Evolutionary conservation across 2,888 invertebrate species (phyloP).

Genomic region (Thyatira batis): DNA sequence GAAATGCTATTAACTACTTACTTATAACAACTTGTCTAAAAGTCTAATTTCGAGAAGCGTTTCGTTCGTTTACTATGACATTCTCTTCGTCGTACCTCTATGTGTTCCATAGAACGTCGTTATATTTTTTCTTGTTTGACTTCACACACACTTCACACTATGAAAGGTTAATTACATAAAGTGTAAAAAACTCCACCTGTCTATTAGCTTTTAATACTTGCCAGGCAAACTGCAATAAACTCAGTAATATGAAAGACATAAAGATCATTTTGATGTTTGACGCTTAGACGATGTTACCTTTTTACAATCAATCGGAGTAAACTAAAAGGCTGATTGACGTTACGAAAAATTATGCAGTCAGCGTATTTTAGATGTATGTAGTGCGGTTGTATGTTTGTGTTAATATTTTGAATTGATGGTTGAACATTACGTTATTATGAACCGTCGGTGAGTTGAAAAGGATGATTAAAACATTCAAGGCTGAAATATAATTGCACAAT

Average conservation of each 20-base stretch:
- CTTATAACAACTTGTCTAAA: neutral
- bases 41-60: neutral
- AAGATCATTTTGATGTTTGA: neutral
- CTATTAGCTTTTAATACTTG: slow-evolving; percentile 29
- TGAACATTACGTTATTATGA: neutral
- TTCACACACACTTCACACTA: slow-evolving; percentile 29
- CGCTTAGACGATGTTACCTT: neutral
- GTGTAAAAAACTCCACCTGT: slow-evolving; percentile 41
- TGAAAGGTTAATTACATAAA: slow-evolving; percentile 41
- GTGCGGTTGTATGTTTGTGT: neutral
- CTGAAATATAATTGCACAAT: neutral
- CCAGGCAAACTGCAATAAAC: slow-evolving; percentile 16
- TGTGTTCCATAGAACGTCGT: slow-evolving; percentile 16
- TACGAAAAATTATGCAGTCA: neutral
- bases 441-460: neutral
- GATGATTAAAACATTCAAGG: neutral
- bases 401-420: neutral
- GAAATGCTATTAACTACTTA: neutral
- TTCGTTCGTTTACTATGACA: slow-evolving; percentile 7
- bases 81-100: slow-evolving; percentile 16
- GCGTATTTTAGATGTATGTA: neutral
- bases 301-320: neutral
- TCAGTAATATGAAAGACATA: slow-evolving; percentile 14
- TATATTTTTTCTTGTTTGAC: slow-evolving; percentile 15
- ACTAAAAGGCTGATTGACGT: neutral